These are phyloP conservation scores for Lagopus leucura DNA, from an alignment of 2,113 vertebrate species.

Conservation along the genomic window DNA sequence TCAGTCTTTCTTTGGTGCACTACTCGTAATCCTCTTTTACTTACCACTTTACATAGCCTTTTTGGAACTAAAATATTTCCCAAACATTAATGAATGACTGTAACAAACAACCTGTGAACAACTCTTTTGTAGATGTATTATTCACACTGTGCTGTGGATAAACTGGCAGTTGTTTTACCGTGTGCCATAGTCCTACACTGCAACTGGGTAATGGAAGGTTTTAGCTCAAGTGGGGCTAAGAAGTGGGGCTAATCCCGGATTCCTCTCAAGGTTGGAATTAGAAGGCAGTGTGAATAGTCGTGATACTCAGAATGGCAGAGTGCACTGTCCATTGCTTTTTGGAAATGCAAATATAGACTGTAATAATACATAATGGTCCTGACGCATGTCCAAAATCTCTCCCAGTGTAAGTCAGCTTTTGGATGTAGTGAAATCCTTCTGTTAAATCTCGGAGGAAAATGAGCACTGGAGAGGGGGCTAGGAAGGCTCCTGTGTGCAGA, in stretches of 20 bases:
- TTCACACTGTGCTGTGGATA: background rate
- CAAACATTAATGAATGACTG: background rate
- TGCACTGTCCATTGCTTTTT: background rate
- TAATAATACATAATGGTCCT: background rate
- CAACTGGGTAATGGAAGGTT: background rate
- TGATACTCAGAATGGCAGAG: background rate
- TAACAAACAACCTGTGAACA: background rate
- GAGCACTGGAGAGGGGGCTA: background rate
- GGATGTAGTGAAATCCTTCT: background rate
- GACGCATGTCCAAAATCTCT: background rate
- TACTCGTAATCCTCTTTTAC: background rate
- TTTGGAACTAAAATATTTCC: background rate
- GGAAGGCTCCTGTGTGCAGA: background rate
- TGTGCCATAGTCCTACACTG: background rate
- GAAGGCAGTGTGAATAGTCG: background rate
- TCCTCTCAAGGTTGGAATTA: background rate
- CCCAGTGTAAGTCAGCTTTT: background rate
- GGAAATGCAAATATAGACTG: background rate
- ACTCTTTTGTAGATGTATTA: background rate
- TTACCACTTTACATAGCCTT: background rate
- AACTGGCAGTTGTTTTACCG: background rate
- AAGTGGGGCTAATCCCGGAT: background rate
- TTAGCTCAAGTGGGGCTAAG: background rate
- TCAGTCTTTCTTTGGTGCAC: background rate
- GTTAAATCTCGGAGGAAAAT: background rate